Percentiles rank a stretch among this genome's conserved stretches.
phyloP scores from a whole-genome alignment of 2,113 vertebrate species.

The Naja naja region DNA sequence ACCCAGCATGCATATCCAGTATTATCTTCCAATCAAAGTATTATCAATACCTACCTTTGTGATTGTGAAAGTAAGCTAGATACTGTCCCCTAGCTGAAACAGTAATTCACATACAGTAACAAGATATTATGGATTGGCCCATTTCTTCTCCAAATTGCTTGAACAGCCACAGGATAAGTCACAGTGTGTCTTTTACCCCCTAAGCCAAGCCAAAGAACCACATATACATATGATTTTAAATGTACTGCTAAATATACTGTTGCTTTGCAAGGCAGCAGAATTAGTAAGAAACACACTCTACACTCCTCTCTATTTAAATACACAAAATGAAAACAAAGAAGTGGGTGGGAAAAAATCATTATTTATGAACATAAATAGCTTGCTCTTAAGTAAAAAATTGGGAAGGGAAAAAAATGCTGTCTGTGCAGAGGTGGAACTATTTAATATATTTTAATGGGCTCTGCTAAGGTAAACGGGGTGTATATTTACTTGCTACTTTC shows the following conservation, averaged over 20 bases:
- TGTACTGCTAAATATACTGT: neutral
- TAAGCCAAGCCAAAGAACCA: neutral
- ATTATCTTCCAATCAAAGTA: neutral
- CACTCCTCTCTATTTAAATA: neutral
- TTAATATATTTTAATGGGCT: slow-evolving; percentile 34
- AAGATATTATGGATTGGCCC: neutral
- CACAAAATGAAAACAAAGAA: neutral
- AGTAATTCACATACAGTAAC: neutral
- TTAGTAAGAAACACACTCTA: neutral
- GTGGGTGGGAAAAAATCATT: neutral
- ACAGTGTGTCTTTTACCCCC: neutral
- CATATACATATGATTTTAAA: neutral
- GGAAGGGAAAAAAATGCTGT: slow-evolving; percentile 30
- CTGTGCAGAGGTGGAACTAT: slow-evolving; percentile 21
- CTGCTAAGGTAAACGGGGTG: slow-evolving; percentile 29
- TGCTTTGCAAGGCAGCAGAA: neutral
- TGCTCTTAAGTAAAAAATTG: neutral
- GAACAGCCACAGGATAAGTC: neutral
- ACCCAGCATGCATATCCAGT: neutral
- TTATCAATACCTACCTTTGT: neutral
- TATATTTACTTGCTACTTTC: slow-evolving; percentile 41
- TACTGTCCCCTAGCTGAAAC: neutral
- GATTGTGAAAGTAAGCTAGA: neutral
- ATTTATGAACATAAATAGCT: slow-evolving; percentile 2
- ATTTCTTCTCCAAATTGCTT: neutral